Percentiles rank a stretch among this genome's conserved stretches.
Conservation (phyloP, 2,888 invertebrate genomes). For the Punctoribates punctum region DNA sequence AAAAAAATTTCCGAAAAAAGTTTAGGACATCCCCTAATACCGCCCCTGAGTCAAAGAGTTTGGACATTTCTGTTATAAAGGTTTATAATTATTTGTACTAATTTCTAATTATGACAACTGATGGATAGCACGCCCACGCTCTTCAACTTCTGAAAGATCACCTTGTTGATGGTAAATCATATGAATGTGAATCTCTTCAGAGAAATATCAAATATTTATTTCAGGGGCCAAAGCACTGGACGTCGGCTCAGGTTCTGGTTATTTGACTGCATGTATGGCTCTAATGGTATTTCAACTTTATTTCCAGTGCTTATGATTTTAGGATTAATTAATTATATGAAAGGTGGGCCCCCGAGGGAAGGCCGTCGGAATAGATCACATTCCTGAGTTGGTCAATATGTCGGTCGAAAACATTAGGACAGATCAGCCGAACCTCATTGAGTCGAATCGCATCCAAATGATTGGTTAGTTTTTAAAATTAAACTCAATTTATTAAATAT, state of each 20-base stretch:
- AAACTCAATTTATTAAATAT: not conserved
- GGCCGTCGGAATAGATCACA: slow-evolving; percentile 86
- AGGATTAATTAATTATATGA: not conserved
- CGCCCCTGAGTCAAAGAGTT: too few species aligned
- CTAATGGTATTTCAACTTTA: slow-evolving; percentile 61
- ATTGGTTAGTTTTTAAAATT: slow-evolving; percentile 60
- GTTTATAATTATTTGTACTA: too few species aligned
- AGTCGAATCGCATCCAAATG: slow-evolving; percentile 65
- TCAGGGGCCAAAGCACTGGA: slow-evolving; percentile 72
- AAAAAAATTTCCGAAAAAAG: too few species aligned
- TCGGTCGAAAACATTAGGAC: slow-evolving; percentile 71
- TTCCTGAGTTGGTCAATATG: slow-evolving; percentile 70
- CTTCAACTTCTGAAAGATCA: slow-evolving; percentile 77
- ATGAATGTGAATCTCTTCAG: not conserved
- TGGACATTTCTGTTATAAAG: too few species aligned
- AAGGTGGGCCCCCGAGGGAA: slow-evolving; percentile 64
- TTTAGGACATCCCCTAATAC: too few species aligned
- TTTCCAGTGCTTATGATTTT: not conserved
- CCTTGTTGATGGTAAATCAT: slow-evolving; percentile 60
- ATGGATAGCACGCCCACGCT: slow-evolving; percentile 77
- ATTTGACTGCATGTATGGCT: slow-evolving; percentile 85
- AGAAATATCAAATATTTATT: slow-evolving; percentile 13
- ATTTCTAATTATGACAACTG: too few species aligned
- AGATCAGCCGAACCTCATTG: slow-evolving; percentile 67
- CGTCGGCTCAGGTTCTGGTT: slow-evolving; percentile 91